Conservation (phyloP, 2,888 invertebrate species). For the Eulithis prunata region DNA sequence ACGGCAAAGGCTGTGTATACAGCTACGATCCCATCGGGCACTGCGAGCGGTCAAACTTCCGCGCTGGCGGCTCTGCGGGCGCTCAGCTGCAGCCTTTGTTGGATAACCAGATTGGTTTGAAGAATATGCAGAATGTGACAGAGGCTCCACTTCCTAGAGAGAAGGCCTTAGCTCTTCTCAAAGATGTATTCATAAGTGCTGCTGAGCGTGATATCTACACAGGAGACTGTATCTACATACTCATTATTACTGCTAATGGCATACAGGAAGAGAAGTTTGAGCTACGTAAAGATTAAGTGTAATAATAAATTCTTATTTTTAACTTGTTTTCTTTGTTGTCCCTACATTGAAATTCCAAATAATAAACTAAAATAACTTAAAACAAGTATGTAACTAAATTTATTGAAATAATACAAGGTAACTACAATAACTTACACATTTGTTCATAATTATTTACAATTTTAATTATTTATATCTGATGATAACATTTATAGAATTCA, state of each 20-base stretch:
- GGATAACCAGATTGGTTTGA: slow-evolving; percentile 97
- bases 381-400: slow-evolving; percentile 69
- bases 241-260: slow-evolving; percentile 95
- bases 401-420: slow-evolving; percentile 72
- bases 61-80: slow-evolving; percentile 96
- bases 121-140: slow-evolving; percentile 91
- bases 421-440: slow-evolving; percentile 70
- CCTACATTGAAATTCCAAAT: slow-evolving; percentile 23
- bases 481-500: slow-evolving; percentile 64
- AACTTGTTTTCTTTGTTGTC: slow-evolving; percentile 17
- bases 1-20: slow-evolving; percentile 97
- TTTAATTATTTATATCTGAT: slow-evolving; percentile 44
- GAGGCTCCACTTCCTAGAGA: slow-evolving; percentile 88
- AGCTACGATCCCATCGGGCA: slow-evolving; percentile 99
- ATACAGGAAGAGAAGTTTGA: slow-evolving; percentile 89
- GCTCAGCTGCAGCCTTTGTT: slow-evolving; percentile 96
- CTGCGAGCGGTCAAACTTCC: slow-evolving; percentile 92
- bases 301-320: slow-evolving; percentile 44
- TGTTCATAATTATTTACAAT: slow-evolving; percentile 78
- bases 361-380: slow-evolving; percentile 48
- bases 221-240: slow-evolving; percentile 94
- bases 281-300: slow-evolving; percentile 93
- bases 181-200: slow-evolving; percentile 98
- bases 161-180: slow-evolving; percentile 92
- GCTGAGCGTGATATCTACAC: slow-evolving; percentile 99